Evolutionary conservation across 2,888 invertebrate species (phyloP).

Genomic region (Drosophila diplacantha): DNA sequence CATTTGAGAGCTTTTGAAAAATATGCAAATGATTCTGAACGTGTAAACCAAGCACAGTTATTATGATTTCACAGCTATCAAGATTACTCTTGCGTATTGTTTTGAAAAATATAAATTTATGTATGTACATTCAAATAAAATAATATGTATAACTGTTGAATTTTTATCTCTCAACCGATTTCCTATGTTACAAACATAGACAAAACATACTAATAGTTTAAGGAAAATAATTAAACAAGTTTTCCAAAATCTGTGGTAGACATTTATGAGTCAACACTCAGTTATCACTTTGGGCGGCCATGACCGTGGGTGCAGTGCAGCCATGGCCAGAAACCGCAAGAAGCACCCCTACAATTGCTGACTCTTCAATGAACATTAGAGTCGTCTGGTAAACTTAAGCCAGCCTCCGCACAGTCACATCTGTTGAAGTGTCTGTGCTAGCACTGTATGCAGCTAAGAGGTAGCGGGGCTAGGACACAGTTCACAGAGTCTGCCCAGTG

Average conservation of each 20-base stretch:
- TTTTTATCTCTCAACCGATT: conserved; percentile 6
- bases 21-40: conserved; percentile 28
- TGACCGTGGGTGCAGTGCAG: conserved; percentile 16
- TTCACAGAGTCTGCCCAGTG: conserved; percentile 39
- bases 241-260: not conserved
- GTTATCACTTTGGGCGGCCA: conserved; percentile 33
- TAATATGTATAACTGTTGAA: not conserved
- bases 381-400: conserved; percentile 49
- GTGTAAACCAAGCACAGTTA: conserved; percentile 2
- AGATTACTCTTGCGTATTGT: not conserved
- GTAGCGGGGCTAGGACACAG: conserved; percentile 8
- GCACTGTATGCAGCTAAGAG: conserved; percentile 8
- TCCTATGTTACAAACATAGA: not conserved
- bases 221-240: not conserved
- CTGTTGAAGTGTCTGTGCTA: conserved; percentile 15
- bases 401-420: conserved; percentile 27
- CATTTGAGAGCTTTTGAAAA: conserved; percentile 8
- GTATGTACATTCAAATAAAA: not conserved
- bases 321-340: not conserved
- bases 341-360: conserved; percentile 14
- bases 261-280: conserved; percentile 2
- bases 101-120: not conserved
- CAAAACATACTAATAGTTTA: not conserved
- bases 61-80: conserved; percentile 11
- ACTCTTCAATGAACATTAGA: conserved; percentile 33